phyloP scores from a whole-genome alignment of 1,140 invertebrate genomes.

The Stegodyphus mimosarum region DNA sequence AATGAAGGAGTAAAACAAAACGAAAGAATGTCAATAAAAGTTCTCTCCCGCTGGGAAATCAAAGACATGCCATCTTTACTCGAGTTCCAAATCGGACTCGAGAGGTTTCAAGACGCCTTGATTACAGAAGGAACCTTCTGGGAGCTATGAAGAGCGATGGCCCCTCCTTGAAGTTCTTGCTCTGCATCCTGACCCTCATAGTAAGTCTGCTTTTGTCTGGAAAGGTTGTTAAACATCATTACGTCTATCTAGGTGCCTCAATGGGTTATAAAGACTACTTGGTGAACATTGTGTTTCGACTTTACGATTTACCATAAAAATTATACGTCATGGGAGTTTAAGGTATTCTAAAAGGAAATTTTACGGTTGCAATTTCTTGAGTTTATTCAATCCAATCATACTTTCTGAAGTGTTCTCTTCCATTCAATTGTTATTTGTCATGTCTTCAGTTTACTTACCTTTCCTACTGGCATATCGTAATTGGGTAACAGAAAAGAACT shows the following conservation, averaged over 20 bases:
- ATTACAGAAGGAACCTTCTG: constrained; percentile 19
- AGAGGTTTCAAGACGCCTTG: constrained; percentile 40
- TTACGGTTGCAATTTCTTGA: too few relatives aligned
- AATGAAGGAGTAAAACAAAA: constrained; percentile 43
- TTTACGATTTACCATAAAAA: constrained; percentile 44
- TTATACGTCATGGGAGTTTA: neutral
- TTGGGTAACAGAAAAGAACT: too few relatives aligned
- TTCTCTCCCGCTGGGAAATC: constrained; percentile 46
- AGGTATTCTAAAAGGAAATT: neutral
- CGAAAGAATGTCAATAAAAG: constrained; percentile 44
- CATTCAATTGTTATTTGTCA: too few relatives aligned
- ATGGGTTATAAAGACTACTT: constrained; percentile 8
- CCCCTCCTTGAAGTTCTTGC: neutral
- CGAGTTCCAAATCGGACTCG: constrained; percentile 45
- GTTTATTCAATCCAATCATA: too few relatives aligned
- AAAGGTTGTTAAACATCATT: constrained; percentile 52
- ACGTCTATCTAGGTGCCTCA: constrained; percentile 18
- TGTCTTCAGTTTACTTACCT: too few relatives aligned
- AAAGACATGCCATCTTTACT: constrained; percentile 11
- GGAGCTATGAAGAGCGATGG: constrained; percentile 16
- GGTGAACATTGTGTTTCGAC: neutral
- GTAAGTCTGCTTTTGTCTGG: constrained; percentile 3
- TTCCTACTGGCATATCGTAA: too few relatives aligned
- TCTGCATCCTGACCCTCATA: neutral
- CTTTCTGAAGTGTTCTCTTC: too few relatives aligned